Evolutionary conservation across 2,113 vertebrate species (phyloP).

Genomic region (Platichthys stellatus): DNA sequence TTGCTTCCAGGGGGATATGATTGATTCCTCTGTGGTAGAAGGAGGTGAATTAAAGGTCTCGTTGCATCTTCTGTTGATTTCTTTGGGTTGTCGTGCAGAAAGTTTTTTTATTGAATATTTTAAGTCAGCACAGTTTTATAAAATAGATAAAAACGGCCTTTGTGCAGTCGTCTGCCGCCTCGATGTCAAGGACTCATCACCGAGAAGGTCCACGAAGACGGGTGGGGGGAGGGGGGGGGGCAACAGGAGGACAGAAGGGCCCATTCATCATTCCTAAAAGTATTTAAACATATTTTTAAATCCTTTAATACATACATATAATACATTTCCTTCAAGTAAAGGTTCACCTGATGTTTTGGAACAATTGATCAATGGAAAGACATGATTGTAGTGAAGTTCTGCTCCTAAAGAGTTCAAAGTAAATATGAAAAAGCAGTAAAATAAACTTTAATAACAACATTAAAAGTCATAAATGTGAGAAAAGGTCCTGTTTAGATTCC

Average conservation of each 20-base stretch:
- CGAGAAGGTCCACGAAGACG: neutral
- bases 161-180: too few relatives aligned
- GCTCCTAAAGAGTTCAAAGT: too few relatives aligned
- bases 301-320: too few relatives aligned
- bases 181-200: neutral
- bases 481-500: neutral
- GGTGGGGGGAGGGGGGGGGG: too few relatives aligned
- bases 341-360: too few relatives aligned
- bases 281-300: too few relatives aligned
- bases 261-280: neutral
- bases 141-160: too few relatives aligned
- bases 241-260: neutral
- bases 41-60: neutral
- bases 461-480: neutral
- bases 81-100: neutral
- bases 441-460: neutral
- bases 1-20: neutral
- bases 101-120: neutral
- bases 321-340: too few relatives aligned
- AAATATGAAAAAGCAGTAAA: too few relatives aligned
- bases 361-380: too few relatives aligned
- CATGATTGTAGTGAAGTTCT: too few relatives aligned
- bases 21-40: neutral
- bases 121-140: neutral
- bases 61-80: neutral